A percentile compares a stretch with the other conserved stretches of the same genome.
Conservation (phyloP, 2,797 vertebrate genomes). For the Phrynocephalus vlangalii region DNA sequence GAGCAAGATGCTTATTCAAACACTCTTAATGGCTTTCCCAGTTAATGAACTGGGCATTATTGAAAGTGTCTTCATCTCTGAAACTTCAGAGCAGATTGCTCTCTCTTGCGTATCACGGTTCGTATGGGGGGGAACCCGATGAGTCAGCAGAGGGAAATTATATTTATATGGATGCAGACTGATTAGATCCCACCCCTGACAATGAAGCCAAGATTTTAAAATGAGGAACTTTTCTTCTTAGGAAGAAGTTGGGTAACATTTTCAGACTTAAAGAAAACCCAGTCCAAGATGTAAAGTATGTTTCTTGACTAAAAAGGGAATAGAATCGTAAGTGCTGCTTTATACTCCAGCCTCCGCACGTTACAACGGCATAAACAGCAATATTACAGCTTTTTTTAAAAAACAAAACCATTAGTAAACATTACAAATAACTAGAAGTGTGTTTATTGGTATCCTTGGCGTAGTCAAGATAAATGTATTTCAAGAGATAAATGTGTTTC, state of each 20-base stretch:
- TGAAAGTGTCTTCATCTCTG: slow-evolving; percentile 48
- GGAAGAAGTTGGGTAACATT: slow-evolving; percentile 30
- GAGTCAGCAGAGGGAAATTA: slow-evolving; percentile 56
- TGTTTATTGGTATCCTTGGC: slow-evolving; percentile 58
- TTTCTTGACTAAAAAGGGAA: slow-evolving; percentile 40
- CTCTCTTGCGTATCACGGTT: slow-evolving; percentile 52
- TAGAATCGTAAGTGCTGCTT: slow-evolving; percentile 58
- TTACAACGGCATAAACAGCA: slow-evolving; percentile 40
- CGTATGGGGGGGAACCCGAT: slow-evolving; percentile 42
- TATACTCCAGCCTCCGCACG: slow-evolving; percentile 46
- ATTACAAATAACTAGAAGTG: slow-evolving; percentile 52
- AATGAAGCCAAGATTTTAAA: not conserved
- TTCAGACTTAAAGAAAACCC: slow-evolving; percentile 23
- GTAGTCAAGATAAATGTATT: slow-evolving; percentile 30
- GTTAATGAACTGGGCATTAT: slow-evolving; percentile 50
- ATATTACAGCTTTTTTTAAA: not conserved
- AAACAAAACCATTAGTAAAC: slow-evolving; percentile 47
- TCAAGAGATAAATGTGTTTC: slow-evolving; percentile 14
- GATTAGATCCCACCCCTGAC: slow-evolving; percentile 31
- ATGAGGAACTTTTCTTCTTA: not conserved
- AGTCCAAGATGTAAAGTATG: slow-evolving; percentile 9
- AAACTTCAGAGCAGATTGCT: slow-evolving; percentile 29
- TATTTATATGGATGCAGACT: slow-evolving; percentile 43
- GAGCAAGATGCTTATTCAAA: slow-evolving; percentile 53
- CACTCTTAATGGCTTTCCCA: slow-evolving; percentile 51